Conservation (phyloP, 1,140 invertebrate genomes). For the Potamilus streckersoni region DNA sequence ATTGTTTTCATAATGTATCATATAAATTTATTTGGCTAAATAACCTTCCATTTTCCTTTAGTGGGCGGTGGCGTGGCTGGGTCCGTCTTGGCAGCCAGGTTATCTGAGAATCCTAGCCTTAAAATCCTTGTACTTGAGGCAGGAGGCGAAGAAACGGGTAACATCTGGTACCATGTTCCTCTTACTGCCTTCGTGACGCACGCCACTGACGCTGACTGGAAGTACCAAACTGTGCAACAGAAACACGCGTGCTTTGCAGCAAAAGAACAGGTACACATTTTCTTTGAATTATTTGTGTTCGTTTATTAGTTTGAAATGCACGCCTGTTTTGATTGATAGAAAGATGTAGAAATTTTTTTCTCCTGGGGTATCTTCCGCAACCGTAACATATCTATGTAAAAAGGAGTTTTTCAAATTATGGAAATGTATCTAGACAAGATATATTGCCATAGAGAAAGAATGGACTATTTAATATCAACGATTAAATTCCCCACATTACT, state of each 20-base stretch:
- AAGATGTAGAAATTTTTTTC: not conserved
- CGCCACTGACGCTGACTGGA: conserved; percentile 80
- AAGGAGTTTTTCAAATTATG: too few species aligned
- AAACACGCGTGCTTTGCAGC: conserved; percentile 85
- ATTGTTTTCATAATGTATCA: not conserved
- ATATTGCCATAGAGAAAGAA: not conserved
- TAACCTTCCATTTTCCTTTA: conserved; percentile 58
- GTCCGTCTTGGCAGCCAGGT: conserved; percentile 90
- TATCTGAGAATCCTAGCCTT: conserved; percentile 82
- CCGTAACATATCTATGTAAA: not conserved
- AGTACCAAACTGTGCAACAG: conserved; percentile 90
- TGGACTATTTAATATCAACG: not conserved
- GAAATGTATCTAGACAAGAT: not conserved
- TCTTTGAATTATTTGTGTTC: not conserved
- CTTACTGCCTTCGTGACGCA: conserved; percentile 26
- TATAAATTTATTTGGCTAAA: not conserved
- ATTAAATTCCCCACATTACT: too few species aligned
- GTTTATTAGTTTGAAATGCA: not conserved
- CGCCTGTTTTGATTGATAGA: not conserved
- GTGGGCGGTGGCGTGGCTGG: conserved; percentile 96
- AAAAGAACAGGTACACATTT: conserved; percentile 67
- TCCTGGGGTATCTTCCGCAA: not conserved
- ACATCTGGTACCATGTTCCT: conserved; percentile 75
- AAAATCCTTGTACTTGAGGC: conserved; percentile 89
- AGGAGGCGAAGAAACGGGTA: conserved; percentile 90